Evolutionary conservation across 2,888 invertebrate species (phyloP), one percentile per base, ranked within the genome.

Genomic region (Laothoe populi): DNA sequence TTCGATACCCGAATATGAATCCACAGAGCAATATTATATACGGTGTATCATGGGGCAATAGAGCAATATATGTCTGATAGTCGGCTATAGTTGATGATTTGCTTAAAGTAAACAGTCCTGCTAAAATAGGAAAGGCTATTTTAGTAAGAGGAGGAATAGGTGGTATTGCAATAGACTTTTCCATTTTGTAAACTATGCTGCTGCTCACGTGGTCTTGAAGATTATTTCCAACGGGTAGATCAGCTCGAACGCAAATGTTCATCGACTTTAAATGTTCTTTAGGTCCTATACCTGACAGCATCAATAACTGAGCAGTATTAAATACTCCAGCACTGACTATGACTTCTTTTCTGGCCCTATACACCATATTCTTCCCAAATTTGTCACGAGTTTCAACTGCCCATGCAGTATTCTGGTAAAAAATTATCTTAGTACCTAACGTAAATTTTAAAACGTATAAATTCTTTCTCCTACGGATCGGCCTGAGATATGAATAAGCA

Each of bases 401-500:
- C 11, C 26, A 42, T 0, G 59, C 44, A 0, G 53, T 53, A 4
- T 53, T 31, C 5, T 13, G 11, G 10, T 19, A 19, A n/a, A 31
- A 53, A 11, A 53, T 19, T 19, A 53, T 53, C 31, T 35, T 53
- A 4, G 35, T 53, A 3, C 10, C 19, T 11, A 31, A 35, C 11
- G 53, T 53, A 35, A 31, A 31, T 35, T 53, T 53, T 11, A 85
- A 67, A 0, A 90, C 70, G 44, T 81, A 72, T n/a, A 90, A 73
- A 68, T 91, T 91, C 0, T 64, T 24, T 44, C 83, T 73, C 0
- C 77, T 63, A 63, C 68, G 82, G 0, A 74, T 63, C 0, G 74
- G 76, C 0, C 79, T 70, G 0, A 94, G 72, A 68, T 88, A 95
- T 35, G 90, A 84, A 49, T 86, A 86, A 0, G 93, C 90, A 0